Evolutionary conservation across 1,140 invertebrate species (phyloP), one percentile per base, ranked within the genome.

Genomic region (Fopius arisanus): DNA sequence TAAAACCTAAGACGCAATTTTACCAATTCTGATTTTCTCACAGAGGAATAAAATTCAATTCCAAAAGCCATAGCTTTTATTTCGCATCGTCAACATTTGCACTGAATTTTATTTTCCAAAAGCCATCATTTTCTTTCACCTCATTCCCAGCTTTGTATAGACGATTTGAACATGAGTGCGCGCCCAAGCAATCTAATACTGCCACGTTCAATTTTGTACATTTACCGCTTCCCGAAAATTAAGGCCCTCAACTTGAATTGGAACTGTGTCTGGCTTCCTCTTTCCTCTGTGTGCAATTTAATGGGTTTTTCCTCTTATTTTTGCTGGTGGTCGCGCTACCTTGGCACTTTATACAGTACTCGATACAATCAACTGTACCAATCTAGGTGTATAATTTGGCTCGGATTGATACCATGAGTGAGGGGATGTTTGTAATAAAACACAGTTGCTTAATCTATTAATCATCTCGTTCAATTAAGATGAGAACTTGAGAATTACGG

Each of bases 171-270:
- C 9, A 33, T 29, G 28, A 65, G 62, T 33, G 62, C 21, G 43
- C 54, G 26, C 54, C 26, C 23, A 65, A 19, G 28, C 62, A 65
- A 65, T 65, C 62, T 65, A 65, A 65, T 59, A 59, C 54, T 59
- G 23, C 62, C 62, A 65, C 26, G n/a, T 65, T 19, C 62, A 65
- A 65, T 65, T 65, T 65, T 14, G 62, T 65, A 65, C n/a, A n/a
- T 65, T 65, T 65, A 29, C 29, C 62, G 28, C 33, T 31, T n/a
- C 29, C 62, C 62, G 28, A 65, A 65, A 65, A 65, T 65, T 65
- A 65, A 65, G 62, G 62, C 62, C 62, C 62, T 65, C 28, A 29
- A 29, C 62, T 29, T 33, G 62, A 65, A 65, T 65, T 65, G 62
- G 28, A 65, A 65, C 62, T 65, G 5, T 65, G 14, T 33, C 54